phyloP scores from a whole-genome alignment of 37 sponge, comb jelly and placozoan species.

The Cladorhizidae sp. region DNA sequence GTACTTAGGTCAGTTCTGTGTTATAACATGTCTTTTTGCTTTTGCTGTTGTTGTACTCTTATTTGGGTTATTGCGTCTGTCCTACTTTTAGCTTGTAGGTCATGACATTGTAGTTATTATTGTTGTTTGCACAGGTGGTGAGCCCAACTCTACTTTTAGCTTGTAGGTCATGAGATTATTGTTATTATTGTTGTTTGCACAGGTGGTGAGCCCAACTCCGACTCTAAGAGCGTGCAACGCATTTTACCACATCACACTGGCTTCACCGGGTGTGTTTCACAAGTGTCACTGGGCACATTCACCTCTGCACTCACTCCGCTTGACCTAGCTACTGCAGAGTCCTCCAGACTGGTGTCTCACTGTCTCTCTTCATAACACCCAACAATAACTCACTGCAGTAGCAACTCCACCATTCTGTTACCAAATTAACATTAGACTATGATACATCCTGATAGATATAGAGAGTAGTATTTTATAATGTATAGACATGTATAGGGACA shows the following conservation, averaged over 20 bases:
- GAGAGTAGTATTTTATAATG: too few species aligned
- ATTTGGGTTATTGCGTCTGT: too few species aligned
- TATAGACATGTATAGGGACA: too few species aligned
- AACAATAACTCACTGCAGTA: too few species aligned
- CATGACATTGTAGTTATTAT: neutral
- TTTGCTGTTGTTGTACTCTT: slow-evolving; percentile 1
- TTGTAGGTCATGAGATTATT: too few species aligned
- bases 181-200: neutral
- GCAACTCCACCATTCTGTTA: too few species aligned
- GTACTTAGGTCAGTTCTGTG: slow-evolving; percentile 6
- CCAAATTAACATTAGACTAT: too few species aligned
- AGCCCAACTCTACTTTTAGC: too few species aligned
- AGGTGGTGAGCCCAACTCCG: slow-evolving; percentile 13
- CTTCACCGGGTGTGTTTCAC: slow-evolving; percentile 11
- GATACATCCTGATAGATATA: too few species aligned
- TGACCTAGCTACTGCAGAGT: slow-evolving; percentile 5
- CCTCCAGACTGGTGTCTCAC: neutral
- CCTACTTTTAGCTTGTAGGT: too few species aligned
- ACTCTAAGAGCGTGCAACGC: neutral
- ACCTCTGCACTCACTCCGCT: neutral
- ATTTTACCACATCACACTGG: neutral
- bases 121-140: neutral
- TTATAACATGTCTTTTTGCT: slow-evolving; percentile 53
- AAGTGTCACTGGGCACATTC: slow-evolving; percentile 2
- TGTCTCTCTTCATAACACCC: neutral